phyloP scores from a whole-genome alignment of 2,113 vertebrate genomes.

The Gobiocypris rarus region DNA sequence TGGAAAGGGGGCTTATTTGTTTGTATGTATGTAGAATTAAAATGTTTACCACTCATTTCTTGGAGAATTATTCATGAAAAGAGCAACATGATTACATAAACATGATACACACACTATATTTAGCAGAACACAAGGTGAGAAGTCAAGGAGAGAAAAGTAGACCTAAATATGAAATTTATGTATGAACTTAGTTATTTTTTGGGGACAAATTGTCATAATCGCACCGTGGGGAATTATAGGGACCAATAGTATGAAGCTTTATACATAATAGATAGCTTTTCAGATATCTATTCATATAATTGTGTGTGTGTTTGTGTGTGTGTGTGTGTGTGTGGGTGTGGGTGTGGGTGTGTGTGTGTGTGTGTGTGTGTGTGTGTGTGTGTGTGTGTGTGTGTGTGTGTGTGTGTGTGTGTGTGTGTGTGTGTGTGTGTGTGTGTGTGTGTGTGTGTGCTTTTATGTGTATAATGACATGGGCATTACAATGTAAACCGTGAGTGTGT shows the following conservation, averaged over 20 bases:
- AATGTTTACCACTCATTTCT: slow-evolving; percentile 52
- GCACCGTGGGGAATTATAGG: not conserved
- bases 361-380: no score
- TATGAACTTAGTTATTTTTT: not conserved
- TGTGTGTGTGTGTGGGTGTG: no score
- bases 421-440: no score
- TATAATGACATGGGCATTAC: no score
- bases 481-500: not conserved
- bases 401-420: no score
- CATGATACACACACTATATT: not conserved
- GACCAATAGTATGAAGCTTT: not conserved
- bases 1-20: not conserved
- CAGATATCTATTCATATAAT: not conserved
- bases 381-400: no score
- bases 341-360: no score
- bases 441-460: no score
- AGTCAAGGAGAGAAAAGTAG: not conserved
- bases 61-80: slow-evolving; percentile 44
- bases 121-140: not conserved
- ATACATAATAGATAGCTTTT: not conserved
- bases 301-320: no score
- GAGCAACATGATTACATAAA: slow-evolving; percentile 17
- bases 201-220: not conserved
- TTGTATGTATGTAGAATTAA: not conserved
- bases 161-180: not conserved